phyloP scores from a whole-genome alignment of 1,140 invertebrate genomes.

The Anadara kagoshimensis region DNA sequence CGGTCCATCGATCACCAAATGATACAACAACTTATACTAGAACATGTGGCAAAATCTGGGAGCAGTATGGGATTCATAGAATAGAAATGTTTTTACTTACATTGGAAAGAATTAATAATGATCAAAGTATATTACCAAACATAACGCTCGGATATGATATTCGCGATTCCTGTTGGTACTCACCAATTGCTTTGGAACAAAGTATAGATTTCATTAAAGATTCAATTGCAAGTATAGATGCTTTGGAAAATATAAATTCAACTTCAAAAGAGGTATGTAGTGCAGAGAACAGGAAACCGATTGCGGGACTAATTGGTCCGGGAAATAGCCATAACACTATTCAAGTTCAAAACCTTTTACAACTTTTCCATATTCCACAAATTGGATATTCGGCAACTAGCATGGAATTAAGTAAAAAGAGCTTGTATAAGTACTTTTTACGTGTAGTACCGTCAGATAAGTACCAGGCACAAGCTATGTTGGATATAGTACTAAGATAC shows the following conservation, averaged over 20 bases:
- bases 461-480: slow-evolving; percentile 86
- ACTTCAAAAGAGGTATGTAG: slow-evolving; percentile 20
- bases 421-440: slow-evolving; percentile 85
- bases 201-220: slow-evolving; percentile 85
- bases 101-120: slow-evolving; percentile 77
- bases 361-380: slow-evolving; percentile 87
- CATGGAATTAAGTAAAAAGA: slow-evolving; percentile 85
- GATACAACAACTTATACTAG: slow-evolving; percentile 60
- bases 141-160: slow-evolving; percentile 85
- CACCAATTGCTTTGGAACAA: slow-evolving; percentile 85
- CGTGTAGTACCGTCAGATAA: slow-evolving; percentile 88
- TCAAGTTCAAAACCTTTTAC: slow-evolving; percentile 87
- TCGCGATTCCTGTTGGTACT: slow-evolving; percentile 87
- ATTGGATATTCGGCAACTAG: slow-evolving; percentile 89
- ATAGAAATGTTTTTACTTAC: slow-evolving; percentile 81
- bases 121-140: slow-evolving; percentile 75
- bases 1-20: slow-evolving; percentile 82
- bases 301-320: slow-evolving; percentile 83
- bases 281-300: slow-evolving; percentile 65
- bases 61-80: slow-evolving; percentile 87
- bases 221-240: slow-evolving; percentile 74
- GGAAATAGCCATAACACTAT: slow-evolving; percentile 82
- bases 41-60: slow-evolving; percentile 75
- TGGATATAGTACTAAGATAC: slow-evolving; percentile 82
- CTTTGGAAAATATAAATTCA: slow-evolving; percentile 29